A percentile compares a stretch with the other conserved stretches of the same genome.
Evolutionary conservation across 2,888 invertebrate species (phyloP).

Genomic region (Cyclophora punctaria): DNA sequence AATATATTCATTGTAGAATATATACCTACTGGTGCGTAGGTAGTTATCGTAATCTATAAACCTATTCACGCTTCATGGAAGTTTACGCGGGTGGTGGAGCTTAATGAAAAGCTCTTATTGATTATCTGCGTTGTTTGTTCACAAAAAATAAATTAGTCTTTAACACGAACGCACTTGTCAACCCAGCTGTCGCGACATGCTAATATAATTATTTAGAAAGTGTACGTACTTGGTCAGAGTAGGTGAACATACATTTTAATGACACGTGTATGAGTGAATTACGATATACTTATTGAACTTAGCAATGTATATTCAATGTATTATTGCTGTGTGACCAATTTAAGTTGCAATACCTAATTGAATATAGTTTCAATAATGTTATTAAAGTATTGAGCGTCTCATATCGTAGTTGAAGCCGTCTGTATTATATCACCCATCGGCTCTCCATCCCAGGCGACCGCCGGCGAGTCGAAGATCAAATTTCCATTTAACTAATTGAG

Average conservation of each 20-base stretch:
- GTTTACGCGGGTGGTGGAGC: constrained; percentile 12
- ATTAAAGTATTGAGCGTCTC: too few species aligned
- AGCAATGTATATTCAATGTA: too few species aligned
- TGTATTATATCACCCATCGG: too few species aligned
- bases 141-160: constrained; percentile 14
- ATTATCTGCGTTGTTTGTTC: constrained; percentile 15
- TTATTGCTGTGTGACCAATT: too few species aligned
- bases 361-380: too few species aligned
- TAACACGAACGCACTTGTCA: constrained; percentile 9
- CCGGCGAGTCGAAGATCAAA: constrained; percentile 33
- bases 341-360: too few species aligned
- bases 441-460: neutral
- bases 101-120: constrained; percentile 17
- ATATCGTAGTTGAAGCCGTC: too few species aligned
- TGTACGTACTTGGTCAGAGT: neutral
- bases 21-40: constrained; percentile 26
- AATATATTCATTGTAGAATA: neutral
- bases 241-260: too few species aligned
- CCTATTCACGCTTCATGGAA: constrained; percentile 14
- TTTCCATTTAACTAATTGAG: constrained; percentile 73
- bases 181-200: constrained; percentile 6
- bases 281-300: too few species aligned
- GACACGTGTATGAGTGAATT: too few species aligned
- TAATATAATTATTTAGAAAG: constrained; percentile 12
- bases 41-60: constrained; percentile 34